Evolutionary conservation across 2,113 vertebrate genomes (phyloP).

Genomic region (Vidua macroura): DNA sequence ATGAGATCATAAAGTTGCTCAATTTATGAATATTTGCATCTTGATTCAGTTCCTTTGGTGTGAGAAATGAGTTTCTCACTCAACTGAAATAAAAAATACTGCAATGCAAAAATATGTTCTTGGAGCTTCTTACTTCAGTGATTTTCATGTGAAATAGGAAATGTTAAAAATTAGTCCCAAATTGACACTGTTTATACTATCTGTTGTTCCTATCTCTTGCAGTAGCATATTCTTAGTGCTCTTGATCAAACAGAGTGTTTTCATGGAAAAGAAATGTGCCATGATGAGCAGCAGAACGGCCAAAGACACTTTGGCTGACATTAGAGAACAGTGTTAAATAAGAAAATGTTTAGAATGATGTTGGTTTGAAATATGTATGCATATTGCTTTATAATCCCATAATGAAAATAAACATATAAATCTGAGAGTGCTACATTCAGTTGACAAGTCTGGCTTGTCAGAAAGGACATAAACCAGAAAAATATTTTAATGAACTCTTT

Average conservation of each 20-base stretch:
- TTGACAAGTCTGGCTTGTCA: conserved; percentile 32
- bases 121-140: not conserved
- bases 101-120: not conserved
- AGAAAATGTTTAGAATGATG: not conserved
- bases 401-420: conserved; percentile 25
- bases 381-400: not conserved
- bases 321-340: not conserved
- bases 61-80: not conserved
- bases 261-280: not conserved
- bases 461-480: conserved; percentile 2
- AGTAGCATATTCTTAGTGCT: not conserved
- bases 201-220: not conserved
- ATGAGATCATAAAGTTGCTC: not conserved
- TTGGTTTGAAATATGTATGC: conserved; percentile 3
- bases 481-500: conserved; percentile 2
- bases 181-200: not conserved
- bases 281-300: not conserved
- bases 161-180: not conserved
- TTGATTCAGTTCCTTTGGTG: not conserved
- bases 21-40: not conserved
- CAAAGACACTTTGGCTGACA: not conserved
- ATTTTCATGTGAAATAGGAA: not conserved
- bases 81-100: not conserved
- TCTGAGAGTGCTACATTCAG: not conserved
- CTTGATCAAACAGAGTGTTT: not conserved